Conservation (phyloP, 2,797 vertebrate genomes). For the Momotus momota region DNA sequence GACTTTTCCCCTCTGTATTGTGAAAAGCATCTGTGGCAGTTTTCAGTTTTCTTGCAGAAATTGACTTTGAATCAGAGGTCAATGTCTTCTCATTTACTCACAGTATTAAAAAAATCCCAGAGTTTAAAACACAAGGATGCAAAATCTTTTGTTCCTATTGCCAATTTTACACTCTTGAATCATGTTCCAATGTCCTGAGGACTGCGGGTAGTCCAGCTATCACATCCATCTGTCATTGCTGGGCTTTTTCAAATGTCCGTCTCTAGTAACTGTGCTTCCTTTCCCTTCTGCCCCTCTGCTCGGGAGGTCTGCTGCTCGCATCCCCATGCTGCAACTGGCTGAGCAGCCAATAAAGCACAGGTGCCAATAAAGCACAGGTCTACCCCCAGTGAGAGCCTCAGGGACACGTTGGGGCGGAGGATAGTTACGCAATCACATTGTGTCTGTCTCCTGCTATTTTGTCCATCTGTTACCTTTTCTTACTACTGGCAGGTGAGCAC, state of each 20-base stretch:
- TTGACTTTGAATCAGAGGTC: not conserved
- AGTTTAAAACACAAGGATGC: not conserved
- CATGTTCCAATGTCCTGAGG: not conserved
- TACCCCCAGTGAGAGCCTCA: not conserved
- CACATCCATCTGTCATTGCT: not conserved
- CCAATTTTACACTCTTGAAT: not conserved
- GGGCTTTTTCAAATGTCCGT: not conserved
- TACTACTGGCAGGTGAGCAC: not conserved
- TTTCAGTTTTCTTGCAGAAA: not conserved
- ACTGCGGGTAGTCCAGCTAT: not conserved
- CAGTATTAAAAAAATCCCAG: not conserved
- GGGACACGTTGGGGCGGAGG: fast-evolving
- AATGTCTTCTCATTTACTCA: not conserved
- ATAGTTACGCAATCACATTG: not conserved
- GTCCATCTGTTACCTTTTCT: slow-evolving; percentile 5
- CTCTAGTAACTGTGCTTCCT: not conserved
- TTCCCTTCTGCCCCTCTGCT: not conserved
- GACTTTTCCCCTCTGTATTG: not conserved
- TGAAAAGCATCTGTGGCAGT: not conserved
- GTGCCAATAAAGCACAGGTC: not conserved
- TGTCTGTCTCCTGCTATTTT: not conserved
- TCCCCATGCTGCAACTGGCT: not conserved
- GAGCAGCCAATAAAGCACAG: not conserved
- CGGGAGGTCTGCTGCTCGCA: not conserved
- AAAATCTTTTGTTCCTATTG: not conserved